A percentile compares a stretch with the other conserved stretches of the same genome.
These are phyloP conservation scores for Serranochromis macrocephalus DNA, from an alignment of 2,113 vertebrate species.

Conservation along the genomic window DNA sequence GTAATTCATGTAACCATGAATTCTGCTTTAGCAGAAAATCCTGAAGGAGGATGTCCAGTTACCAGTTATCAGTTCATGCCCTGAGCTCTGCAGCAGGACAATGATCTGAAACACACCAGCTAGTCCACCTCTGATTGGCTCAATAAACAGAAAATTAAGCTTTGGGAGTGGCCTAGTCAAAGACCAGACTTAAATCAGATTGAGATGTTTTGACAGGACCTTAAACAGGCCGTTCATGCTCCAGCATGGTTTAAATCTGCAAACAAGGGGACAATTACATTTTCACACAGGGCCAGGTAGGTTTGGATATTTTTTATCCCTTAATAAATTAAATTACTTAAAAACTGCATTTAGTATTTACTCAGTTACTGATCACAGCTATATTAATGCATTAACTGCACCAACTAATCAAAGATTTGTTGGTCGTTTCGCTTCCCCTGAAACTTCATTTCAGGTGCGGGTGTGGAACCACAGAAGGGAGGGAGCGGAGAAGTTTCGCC, in stretches of 20 bases:
- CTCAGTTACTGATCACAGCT: neutral
- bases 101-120: neutral
- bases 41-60: neutral
- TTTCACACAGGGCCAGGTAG: neutral
- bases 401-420: neutral
- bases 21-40: neutral
- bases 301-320: neutral
- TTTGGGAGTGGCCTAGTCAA: neutral
- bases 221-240: neutral
- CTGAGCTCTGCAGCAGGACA: neutral
- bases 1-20: neutral
- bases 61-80: neutral
- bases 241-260: neutral
- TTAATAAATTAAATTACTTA: neutral
- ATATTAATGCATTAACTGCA: neutral
- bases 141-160: neutral
- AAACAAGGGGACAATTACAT: neutral
- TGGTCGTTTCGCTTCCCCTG: neutral
- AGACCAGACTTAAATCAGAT: neutral
- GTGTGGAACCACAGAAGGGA: slow-evolving; percentile 81
- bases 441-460: slow-evolving; percentile 71
- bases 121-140: neutral
- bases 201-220: neutral
- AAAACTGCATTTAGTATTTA: neutral
- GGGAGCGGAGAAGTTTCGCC: slow-evolving; percentile 68